These are phyloP conservation scores for Notospermus geniculatus DNA, from an alignment of 1,140 invertebrate genomes.

Conservation along the genomic window DNA sequence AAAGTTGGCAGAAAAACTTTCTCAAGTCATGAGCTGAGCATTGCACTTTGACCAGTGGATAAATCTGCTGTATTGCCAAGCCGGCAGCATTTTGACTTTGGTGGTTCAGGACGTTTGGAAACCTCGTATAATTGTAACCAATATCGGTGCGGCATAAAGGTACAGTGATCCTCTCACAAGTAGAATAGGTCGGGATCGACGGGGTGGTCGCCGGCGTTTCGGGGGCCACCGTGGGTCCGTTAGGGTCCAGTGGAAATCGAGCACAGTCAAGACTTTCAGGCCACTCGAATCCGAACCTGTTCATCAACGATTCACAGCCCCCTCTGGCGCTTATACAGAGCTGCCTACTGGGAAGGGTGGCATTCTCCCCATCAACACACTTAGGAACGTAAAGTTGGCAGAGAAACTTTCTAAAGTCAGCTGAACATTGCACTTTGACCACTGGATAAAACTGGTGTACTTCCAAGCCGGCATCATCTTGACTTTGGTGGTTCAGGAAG, in stretches of 20 bases:
- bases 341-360: no score
- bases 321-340: no score
- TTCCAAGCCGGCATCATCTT: constrained; percentile 25
- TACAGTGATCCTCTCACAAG: constrained; percentile 22
- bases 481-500: constrained; percentile 25
- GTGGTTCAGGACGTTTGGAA: constrained; percentile 29
- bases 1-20: constrained; percentile 28
- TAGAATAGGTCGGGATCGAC: constrained; percentile 22
- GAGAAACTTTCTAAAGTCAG: constrained; percentile 28
- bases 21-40: constrained; percentile 25
- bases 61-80: constrained; percentile 25
- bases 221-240: no score
- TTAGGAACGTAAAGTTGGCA: constrained; percentile 28
- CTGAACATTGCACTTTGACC: constrained; percentile 23
- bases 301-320: no score
- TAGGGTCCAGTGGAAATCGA: no score
- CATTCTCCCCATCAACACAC: constrained; percentile 41
- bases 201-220: no score
- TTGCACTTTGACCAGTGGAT: constrained; percentile 21
- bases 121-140: constrained; percentile 24
- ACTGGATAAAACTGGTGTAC: constrained; percentile 28
- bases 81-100: constrained; percentile 27
- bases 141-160: constrained; percentile 23
- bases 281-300: constrained; percentile 23
- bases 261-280: constrained; percentile 14